Conservation (phyloP, 2,888 invertebrate species). For the Diarsia mendica region DNA sequence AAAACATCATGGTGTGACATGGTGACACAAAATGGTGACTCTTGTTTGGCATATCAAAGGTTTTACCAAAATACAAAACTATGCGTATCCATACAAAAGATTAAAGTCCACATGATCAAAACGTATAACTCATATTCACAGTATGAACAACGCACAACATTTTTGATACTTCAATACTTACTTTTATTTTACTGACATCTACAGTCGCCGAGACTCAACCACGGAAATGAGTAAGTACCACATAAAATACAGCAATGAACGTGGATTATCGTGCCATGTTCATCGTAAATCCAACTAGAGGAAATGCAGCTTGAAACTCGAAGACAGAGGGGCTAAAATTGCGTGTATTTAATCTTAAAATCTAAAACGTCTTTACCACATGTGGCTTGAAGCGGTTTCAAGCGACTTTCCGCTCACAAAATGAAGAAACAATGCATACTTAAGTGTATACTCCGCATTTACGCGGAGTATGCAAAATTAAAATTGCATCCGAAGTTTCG, state of each 20-base stretch:
- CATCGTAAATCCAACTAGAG: conserved; percentile 33
- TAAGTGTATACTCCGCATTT: conserved; percentile 31
- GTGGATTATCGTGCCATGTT: conserved; percentile 27
- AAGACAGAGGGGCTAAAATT: conserved; percentile 2
- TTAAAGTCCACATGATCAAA: not conserved
- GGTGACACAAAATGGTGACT: not conserved
- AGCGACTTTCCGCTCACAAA: conserved; percentile 18
- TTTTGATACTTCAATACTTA: not conserved
- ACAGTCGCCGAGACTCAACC: conserved; percentile 2
- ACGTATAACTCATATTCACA: not conserved
- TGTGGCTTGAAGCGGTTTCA: conserved; percentile 4
- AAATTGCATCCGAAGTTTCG: conserved; percentile 35
- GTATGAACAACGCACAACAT: not conserved
- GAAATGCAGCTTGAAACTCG: conserved; percentile 2
- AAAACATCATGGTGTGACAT: not conserved
- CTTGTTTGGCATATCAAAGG: too few species aligned
- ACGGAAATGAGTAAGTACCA: conserved; percentile 30
- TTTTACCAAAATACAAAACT: too few species aligned
- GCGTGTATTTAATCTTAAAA: conserved; percentile 20
- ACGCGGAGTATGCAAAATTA: conserved; percentile 28
- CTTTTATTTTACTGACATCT: not conserved
- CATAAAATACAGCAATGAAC: conserved; percentile 36
- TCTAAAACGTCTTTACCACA: conserved; percentile 4
- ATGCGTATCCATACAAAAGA: too few species aligned
- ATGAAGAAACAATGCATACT: conserved; percentile 44